Evolutionary conservation across 2,888 invertebrate genomes (phyloP).

Genomic region (Stratiomys singularior): DNA sequence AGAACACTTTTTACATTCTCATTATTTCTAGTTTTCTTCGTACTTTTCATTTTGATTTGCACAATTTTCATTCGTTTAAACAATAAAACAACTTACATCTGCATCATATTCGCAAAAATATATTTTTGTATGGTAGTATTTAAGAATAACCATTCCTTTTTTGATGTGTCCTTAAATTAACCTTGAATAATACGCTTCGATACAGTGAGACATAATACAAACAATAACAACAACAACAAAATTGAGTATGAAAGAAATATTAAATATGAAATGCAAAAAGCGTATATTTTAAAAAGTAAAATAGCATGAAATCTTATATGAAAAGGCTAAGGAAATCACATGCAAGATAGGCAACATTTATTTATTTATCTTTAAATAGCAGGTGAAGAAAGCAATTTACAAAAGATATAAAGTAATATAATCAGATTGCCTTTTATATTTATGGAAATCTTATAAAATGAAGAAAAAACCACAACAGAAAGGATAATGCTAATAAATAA

Average conservation of each 20-base stretch:
- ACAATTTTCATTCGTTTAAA: neutral
- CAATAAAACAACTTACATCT: slow-evolving; percentile 9
- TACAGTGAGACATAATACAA: neutral
- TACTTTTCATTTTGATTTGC: too few relatives aligned
- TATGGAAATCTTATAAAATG: neutral
- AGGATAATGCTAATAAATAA: too few relatives aligned
- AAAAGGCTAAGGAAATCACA: neutral
- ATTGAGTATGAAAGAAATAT: neutral
- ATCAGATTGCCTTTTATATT: slow-evolving; percentile 46
- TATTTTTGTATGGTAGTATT: slow-evolving; percentile 44
- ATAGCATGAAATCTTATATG: slow-evolving; percentile 3
- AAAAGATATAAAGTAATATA: neutral
- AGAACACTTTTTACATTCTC: too few relatives aligned
- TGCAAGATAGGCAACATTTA: neutral
- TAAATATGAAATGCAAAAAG: neutral
- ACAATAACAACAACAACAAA: neutral
- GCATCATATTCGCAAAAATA: slow-evolving; percentile 30
- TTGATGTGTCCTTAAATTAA: too few relatives aligned
- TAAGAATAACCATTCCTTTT: slow-evolving; percentile 29
- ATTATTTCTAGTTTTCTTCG: too few relatives aligned
- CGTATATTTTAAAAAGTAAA: slow-evolving; percentile 18
- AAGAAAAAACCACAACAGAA: neutral
- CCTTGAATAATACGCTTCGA: neutral
- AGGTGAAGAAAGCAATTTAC: neutral
- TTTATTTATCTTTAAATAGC: neutral